Percentiles rank a stretch among this genome's conserved stretches.
Evolutionary conservation across 2,797 vertebrate species (phyloP).

Genomic region (Etheostoma nigrum): DNA sequence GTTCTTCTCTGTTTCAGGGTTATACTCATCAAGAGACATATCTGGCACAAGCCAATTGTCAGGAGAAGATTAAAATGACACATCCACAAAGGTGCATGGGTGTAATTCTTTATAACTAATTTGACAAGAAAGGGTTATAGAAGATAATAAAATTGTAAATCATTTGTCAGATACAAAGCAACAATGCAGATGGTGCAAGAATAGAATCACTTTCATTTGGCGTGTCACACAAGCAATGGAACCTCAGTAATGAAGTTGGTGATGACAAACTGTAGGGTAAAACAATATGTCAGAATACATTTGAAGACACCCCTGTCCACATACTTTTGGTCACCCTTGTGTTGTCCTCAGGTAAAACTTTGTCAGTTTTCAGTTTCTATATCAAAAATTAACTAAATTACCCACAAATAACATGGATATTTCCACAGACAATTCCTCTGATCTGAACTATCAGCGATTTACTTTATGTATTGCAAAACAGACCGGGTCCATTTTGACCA

Average conservation of each 20-base stretch:
- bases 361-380: too few relatives aligned
- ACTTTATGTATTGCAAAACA: too few relatives aligned
- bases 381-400: too few relatives aligned
- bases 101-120: background rate
- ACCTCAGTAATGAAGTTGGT: background rate
- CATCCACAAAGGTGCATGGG: background rate
- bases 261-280: background rate
- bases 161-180: constrained; percentile 20
- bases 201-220: constrained; percentile 3
- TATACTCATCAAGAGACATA: constrained; percentile 40
- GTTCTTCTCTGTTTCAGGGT: constrained; percentile 13
- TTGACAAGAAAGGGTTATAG: constrained; percentile 11
- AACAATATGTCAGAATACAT: background rate
- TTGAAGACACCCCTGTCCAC: background rate
- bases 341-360: too few relatives aligned
- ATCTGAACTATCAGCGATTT: too few relatives aligned
- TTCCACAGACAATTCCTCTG: too few relatives aligned
- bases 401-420: too few relatives aligned
- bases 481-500: too few relatives aligned
- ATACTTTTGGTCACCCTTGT: too few relatives aligned
- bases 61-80: constrained; percentile 48
- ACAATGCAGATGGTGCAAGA: background rate
- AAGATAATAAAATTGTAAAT: constrained; percentile 32
- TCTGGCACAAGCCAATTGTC: constrained; percentile 56
- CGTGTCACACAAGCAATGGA: background rate